Conservation (phyloP, 2,113 vertebrate species). For the Acanthochromis polyacanthus region DNA sequence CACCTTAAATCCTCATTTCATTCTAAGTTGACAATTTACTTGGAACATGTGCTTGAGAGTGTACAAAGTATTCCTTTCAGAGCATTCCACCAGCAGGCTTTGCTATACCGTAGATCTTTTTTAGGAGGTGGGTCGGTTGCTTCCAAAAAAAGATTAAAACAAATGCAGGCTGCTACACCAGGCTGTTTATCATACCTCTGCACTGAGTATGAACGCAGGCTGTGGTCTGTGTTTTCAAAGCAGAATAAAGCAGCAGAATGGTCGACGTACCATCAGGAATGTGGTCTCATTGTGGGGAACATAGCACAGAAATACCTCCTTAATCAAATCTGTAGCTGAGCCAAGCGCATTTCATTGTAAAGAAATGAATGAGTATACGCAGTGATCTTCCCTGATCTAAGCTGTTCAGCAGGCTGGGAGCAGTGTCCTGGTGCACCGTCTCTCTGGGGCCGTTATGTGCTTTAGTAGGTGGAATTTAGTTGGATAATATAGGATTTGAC, state of each 20-base stretch:
- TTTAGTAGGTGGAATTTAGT: slow-evolving; percentile 38
- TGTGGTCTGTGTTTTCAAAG: slow-evolving; percentile 29
- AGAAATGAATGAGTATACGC: slow-evolving; percentile 31
- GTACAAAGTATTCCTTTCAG: slow-evolving; percentile 15
- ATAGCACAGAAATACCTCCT: slow-evolving; percentile 34
- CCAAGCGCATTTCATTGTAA: slow-evolving; percentile 31
- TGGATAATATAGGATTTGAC: slow-evolving; percentile 46
- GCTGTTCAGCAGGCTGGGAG: slow-evolving; percentile 10
- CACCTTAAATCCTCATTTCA: slow-evolving; percentile 57
- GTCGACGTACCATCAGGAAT: slow-evolving; percentile 4
- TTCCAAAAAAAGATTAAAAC: slow-evolving; percentile 60
- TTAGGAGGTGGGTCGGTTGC: slow-evolving; percentile 35
- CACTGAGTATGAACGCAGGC: slow-evolving; percentile 23
- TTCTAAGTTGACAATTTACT: slow-evolving; percentile 66
- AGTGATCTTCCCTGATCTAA: neutral
- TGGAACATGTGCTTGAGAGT: slow-evolving; percentile 36
- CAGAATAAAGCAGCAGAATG: slow-evolving; percentile 33
- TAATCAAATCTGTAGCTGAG: slow-evolving; percentile 32
- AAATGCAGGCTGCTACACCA: slow-evolving; percentile 49
- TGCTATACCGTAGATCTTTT: slow-evolving; percentile 28
- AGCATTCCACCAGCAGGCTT: slow-evolving; percentile 20
- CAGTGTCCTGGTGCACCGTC: neutral
- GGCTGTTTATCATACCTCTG: slow-evolving; percentile 58
- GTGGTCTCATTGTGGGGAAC: slow-evolving; percentile 40
- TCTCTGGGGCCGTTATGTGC: slow-evolving; percentile 10